Evolutionary conservation across 2,113 vertebrate species (phyloP), one percentile per base, ranked within the genome.

Genomic region (Numenius arquata): DNA sequence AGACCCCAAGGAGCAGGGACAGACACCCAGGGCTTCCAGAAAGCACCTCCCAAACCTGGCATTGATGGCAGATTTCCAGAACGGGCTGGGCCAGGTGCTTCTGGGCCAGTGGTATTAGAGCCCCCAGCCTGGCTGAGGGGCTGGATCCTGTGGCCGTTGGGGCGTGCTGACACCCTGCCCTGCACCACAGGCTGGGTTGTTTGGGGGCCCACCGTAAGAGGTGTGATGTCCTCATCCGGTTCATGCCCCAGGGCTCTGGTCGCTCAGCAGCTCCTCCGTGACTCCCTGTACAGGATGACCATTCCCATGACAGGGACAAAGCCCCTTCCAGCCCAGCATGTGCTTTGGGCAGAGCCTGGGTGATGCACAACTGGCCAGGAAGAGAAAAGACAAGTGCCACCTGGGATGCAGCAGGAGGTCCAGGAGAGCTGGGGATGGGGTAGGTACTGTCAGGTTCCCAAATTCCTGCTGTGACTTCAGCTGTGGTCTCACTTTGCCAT

Each of bases 1-100:
- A 88, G 53, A 30, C 10, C 15, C 8, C 1, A 0, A 61, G 41
- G 43, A 74, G 12, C 0, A 2, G 15, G 19, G 4, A 25, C n/a
- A 62, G n/a, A 32, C n/a, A 61, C 15, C 11, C 19, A 22, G 27
- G 40, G n/a, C 59, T 83, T 58, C 74, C 65, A 36, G 45, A 40
- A 78, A 68, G 58, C 38, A 21, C 41, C 7, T 50, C 38, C 52
- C 15, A 23, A 26, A 32, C 34, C 48, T 76, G 89, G 30, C 13
- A n/a, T 0, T 11, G 48, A 6, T 4, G 40, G 11, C 11, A 47
- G n/a, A 5, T 86, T 82, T 62, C 56, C 25, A 7, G 41, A 13
- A 6, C 1, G 4, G 5, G 25, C n/a, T 2, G 2, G 50, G 53
- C 23, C 48, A 52, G 41, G 70, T 1, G 2, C 12, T 22, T 74